Base-by-base conservation (phyloP, 2,113 vertebrate genomes). In the Indicator indicator region DNA sequence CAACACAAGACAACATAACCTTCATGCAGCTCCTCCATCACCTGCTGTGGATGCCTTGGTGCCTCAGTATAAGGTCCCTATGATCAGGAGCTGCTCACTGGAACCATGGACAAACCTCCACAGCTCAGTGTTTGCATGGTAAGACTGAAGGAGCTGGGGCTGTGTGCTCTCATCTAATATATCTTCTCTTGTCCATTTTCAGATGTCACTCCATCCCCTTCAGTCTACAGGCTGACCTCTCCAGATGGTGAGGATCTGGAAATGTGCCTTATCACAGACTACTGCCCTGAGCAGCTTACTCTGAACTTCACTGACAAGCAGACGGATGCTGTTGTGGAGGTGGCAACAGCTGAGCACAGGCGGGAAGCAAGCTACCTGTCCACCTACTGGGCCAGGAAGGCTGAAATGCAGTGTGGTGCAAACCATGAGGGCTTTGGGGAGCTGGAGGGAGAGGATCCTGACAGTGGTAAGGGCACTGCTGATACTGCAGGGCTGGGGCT, bases 231-330 rank as follows among this genome's bases (percentile, higher is more conserved):
- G 24, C 82, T 98, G 65, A 21, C 32, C 11, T 44, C 91, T 16
- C 27, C 64, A 65, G 46, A 88, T 9, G 19, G 63, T 10, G 12
- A 59, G 28, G 10, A 9, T 3, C 9, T 91, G 46, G 83, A 90
- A 32, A 96, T 96, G 58, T 98, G 97, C 76, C 96, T 98, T 2
- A 82, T 96, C 86, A 97, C 97, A 5, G 97, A 98, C 54, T 94
- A 96, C 50, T 87, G 68, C 21, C 91, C 94, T 1, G 30, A 42
- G 1, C 5, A 42, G 1, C 71, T 95, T 13, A 1, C 1, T 3
- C 2, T 65, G 2, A 1, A 1, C 14, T 3, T 4, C 0, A 0
- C 2, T 18, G 2, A 54, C 9, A 24, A 18, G 1, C 5, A 1
- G 9, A 63, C 19, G 0, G 9, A 18, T 2, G 42, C 77, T 9